Evolutionary conservation across 2,113 vertebrate species (phyloP).

Genomic region (Apus apus): DNA sequence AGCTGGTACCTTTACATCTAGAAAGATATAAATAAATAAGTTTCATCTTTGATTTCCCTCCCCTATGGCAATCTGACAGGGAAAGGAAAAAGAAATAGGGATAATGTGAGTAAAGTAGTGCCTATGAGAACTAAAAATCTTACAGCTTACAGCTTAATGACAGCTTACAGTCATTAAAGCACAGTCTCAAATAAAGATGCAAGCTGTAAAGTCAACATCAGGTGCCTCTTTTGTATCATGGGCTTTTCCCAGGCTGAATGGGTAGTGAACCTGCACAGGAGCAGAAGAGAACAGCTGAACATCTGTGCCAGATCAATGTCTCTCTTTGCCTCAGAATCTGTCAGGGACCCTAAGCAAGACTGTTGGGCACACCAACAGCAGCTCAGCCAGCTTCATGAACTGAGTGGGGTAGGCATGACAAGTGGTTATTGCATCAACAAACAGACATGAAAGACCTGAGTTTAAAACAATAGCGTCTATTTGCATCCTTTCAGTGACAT

Average conservation of each 20-base stretch:
- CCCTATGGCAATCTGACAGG: not conserved
- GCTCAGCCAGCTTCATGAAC: not conserved
- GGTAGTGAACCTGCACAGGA: not conserved
- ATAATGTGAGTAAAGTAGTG: not conserved
- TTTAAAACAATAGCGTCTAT: not conserved
- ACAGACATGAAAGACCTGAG: not conserved
- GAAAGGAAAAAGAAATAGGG: slow-evolving; percentile 1
- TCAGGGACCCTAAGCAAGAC: not conserved
- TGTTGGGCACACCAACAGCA: not conserved
- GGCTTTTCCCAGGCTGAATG: not conserved
- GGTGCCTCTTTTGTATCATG: slow-evolving; percentile 2
- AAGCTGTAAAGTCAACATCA: not conserved
- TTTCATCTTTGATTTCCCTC: not conserved
- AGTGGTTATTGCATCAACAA: not conserved
- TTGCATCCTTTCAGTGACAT: not conserved
- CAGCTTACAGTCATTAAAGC: slow-evolving; percentile 7
- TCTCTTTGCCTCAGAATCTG: not conserved
- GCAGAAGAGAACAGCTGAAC: not conserved
- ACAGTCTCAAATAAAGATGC: not conserved
- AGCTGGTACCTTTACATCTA: not conserved
- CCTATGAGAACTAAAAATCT: not conserved
- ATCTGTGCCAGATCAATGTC: not conserved
- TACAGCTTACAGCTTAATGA: no score
- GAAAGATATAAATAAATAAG: not conserved
- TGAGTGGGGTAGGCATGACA: not conserved